A percentile compares a stretch with the other conserved stretches of the same genome.
Conservation (phyloP, 2,113 vertebrate species). For the Galemys pyrenaicus region DNA sequence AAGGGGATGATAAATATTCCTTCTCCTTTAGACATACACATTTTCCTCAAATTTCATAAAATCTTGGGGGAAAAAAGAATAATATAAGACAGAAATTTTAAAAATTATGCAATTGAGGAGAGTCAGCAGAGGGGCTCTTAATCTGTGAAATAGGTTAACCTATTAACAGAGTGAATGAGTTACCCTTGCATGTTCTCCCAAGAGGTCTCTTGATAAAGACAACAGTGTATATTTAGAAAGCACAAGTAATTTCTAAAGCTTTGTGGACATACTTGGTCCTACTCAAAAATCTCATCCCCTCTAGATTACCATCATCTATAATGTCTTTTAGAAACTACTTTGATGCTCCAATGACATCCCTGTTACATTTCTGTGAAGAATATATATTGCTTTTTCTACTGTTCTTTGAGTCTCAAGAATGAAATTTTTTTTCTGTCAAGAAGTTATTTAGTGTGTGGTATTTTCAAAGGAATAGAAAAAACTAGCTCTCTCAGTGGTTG, state of each 20-base stretch:
- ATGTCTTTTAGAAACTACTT: not conserved
- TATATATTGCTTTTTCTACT: not conserved
- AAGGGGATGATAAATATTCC: not conserved
- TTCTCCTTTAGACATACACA: not conserved
- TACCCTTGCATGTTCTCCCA: not conserved
- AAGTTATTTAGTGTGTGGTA: not conserved
- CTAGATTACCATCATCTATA: not conserved
- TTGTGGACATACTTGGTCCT: not conserved
- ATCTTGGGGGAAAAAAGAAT: not conserved
- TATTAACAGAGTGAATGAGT: not conserved
- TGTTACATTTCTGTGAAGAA: not conserved
- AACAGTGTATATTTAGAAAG: not conserved
- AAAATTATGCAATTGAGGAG: not conserved
- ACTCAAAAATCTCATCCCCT: not conserved
- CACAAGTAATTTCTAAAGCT: not conserved
- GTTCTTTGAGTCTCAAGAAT: not conserved
- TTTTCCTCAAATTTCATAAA: not conserved
- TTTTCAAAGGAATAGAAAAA: conserved; percentile 26
- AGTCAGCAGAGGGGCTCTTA: not conserved
- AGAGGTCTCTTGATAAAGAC: not conserved
- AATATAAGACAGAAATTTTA: not conserved
- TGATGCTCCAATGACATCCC: not conserved
- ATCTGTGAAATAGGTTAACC: not conserved
- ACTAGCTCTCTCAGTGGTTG: not conserved
- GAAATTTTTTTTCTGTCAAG: conserved; percentile 3